Evolutionary conservation across 2,797 vertebrate species (phyloP), one percentile per base, ranked within the genome.

Genomic region (Hippocampus kuda): DNA sequence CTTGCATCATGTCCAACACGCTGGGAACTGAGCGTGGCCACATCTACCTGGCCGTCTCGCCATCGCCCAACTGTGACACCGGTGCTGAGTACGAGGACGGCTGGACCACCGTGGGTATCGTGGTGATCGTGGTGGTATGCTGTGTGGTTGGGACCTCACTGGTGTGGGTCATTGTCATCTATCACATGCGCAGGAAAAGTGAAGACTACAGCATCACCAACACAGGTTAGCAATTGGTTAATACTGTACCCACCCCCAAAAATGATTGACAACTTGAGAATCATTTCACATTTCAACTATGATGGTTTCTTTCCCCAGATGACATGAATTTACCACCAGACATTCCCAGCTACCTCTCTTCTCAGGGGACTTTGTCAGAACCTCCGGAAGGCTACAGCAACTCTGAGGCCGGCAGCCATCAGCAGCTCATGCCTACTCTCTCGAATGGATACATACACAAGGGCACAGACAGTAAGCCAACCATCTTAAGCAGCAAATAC

Each of bases 101-200:
- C 60, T 98, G 96, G 96, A 93, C 93, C 80, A 99, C 95, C 0
- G 94, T 96, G 87, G 97, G 97, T 63, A 94, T 99, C 4, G 95
- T 99, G 77, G 96, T 99, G 83, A 98, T 99, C 41, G 96, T 94
- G 4, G 96, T 99, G 86, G 97, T 99, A 69, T 98, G 97, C 86
- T 99, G 97, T 48, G 97, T 99, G 86, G 97, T 99, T 44, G 97
- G 96, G 69, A 99, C 97, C 27, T 99, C 97, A 1, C 89, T 99
- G 27, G 95, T 99, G 75, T 99, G 97, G 97, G 97, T 98, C 85
- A 92, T 98, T 74, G 96, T 99, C 85, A 99, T 99, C 76, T 99
- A 99, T 88, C 97, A 99, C 90, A 99, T 97, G 59, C 91, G 97
- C 79, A 91, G 93, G 69, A 94, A 92, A 76, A 94, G 89, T 5